Conservation (phyloP, 2,888 invertebrate genomes). For the Anarsia innoxiella region DNA sequence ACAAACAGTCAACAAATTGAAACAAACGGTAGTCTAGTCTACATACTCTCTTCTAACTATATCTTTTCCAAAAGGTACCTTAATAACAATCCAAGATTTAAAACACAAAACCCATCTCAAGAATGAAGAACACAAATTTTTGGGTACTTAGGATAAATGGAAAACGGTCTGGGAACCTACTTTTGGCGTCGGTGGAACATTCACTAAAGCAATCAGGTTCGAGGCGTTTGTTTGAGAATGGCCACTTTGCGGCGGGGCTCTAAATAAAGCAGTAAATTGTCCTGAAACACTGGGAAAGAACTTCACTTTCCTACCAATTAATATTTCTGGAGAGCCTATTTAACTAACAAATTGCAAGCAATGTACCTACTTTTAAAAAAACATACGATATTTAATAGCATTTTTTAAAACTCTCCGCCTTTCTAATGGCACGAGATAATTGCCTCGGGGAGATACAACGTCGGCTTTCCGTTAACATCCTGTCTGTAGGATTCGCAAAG, state of each 20-base stretch:
- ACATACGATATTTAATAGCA: too few relatives aligned
- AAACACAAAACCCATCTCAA: background rate
- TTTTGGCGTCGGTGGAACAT: conserved; percentile 19
- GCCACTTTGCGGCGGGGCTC: conserved; percentile 23
- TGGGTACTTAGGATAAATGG: conserved; percentile 6
- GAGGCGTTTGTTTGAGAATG: conserved; percentile 38
- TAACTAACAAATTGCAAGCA: too few relatives aligned
- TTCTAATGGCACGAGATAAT: too few relatives aligned
- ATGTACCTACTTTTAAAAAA: too few relatives aligned
- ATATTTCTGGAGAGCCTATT: too few relatives aligned
- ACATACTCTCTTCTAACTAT: too few relatives aligned
- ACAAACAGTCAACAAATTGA: too few relatives aligned
- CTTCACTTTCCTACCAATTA: too few relatives aligned
- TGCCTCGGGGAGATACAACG: conserved; percentile 9
- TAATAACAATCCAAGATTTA: background rate
- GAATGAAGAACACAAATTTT: background rate
- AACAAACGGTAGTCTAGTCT: too few relatives aligned
- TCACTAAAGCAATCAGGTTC: conserved; percentile 25
- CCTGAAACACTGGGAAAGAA: too few relatives aligned
- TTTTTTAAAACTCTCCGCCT: too few relatives aligned
- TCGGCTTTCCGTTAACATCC: conserved; percentile 4
- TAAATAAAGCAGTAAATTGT: conserved; percentile 29
- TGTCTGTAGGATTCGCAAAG: conserved; percentile 8
- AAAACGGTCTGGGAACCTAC: conserved; percentile 12
- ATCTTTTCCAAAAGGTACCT: too few relatives aligned